Conservation (phyloP, 2,797 vertebrate genomes). For the Crypturellus tataupa region DNA sequence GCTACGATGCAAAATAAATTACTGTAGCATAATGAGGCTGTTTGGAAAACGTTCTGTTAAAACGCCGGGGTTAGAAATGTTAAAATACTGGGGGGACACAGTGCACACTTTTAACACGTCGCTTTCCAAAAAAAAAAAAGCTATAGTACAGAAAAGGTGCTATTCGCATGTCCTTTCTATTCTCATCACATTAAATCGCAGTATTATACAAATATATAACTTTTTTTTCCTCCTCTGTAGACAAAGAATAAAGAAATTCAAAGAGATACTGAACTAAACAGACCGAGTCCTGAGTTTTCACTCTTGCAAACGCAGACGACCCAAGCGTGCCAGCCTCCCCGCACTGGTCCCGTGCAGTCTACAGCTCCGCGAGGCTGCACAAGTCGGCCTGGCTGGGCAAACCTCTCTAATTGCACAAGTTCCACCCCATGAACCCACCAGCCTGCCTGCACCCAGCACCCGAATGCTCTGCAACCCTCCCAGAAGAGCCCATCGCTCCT, state of each 20-base stretch:
- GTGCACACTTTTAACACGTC: not conserved
- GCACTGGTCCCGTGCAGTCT: not conserved
- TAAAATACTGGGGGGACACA: slow-evolving; percentile 2
- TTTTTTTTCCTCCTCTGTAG: not conserved
- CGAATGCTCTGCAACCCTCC: not conserved
- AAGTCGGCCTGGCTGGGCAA: not conserved
- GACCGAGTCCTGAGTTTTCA: not conserved
- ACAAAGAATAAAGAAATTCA: not conserved
- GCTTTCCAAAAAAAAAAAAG: not conserved
- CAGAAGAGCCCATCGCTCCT: slow-evolving; percentile 10
- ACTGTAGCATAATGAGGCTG: slow-evolving; percentile 22
- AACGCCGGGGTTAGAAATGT: not conserved
- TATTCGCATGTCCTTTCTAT: not conserved
- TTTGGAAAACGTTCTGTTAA: slow-evolving; percentile 35
- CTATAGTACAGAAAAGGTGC: not conserved
- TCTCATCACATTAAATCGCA: not conserved
- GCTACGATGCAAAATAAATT: slow-evolving; percentile 62
- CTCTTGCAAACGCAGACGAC: not conserved
- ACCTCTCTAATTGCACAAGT: not conserved
- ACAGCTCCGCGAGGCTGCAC: not conserved
- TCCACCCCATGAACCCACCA: not conserved
- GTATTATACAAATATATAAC: not conserved
- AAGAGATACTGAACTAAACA: not conserved
- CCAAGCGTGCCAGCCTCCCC: not conserved
- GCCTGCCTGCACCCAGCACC: not conserved